Base-by-base conservation (phyloP, 2,797 vertebrate genomes). In the Pterois miles region DNA sequence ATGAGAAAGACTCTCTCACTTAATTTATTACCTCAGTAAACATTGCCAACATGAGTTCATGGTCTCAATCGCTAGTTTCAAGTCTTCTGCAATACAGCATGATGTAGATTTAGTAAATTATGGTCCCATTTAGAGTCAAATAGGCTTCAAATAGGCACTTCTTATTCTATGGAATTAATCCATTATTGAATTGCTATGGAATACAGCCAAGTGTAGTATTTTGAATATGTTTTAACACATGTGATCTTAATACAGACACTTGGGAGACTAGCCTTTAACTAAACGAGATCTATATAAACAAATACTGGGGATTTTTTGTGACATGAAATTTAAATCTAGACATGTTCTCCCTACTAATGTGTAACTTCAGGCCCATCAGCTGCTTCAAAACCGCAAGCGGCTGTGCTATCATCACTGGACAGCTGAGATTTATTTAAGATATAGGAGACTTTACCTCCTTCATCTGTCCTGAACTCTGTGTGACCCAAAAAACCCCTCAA, bases 401-500 rank as follows among this genome's bases (percentile, higher is more conserved):
- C 53, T 23, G 3, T 4, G 22, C 23, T 65, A 9, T 71, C 65
- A 63, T 23, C 58, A 13, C 68, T 5, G 38, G 7, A 56, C 68
- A 36, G 62, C 69, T 74, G 68, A 71, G 58, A 43, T 43, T 62
- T 11, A 53, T n/a, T 18, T 5, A 22, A 20, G 62, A 62, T 27
- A 6, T 8, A 52, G 27, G 16, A 63, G 59, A 13, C 36, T 18
- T 71, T 9, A 11, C 13, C 66, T 60, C 33, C 63, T 54, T 29
- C 18, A 8, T 71, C 53, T 38, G 29, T 22, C 18, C 18, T 66
- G 31, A 85, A 70, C 70, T 48, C 52, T 29, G 33, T 1, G 8
- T 63, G 52, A 83, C 83, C 78, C 20, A 1, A 65, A 66, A 54
- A 13, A 71, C 34, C 67, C 34, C 67, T 62, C 20, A 3, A 50